Evolutionary conservation across 2,797 vertebrate genomes (phyloP).

Genomic region (Lithobates pipiens): DNA sequence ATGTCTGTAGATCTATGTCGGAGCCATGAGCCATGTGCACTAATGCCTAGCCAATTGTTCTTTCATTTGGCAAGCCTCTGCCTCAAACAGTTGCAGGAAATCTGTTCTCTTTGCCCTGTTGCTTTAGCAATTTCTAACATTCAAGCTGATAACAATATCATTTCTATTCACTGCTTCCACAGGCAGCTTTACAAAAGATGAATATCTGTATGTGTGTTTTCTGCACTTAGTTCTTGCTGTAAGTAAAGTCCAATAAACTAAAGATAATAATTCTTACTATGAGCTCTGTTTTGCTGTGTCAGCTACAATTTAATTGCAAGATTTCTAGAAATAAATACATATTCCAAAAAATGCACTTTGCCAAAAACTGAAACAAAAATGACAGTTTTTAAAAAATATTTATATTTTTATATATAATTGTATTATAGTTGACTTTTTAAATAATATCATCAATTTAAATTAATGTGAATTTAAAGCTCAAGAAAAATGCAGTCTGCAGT

Average conservation of each 20-base stretch:
- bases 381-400: too few species aligned
- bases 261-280: background rate
- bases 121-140: constrained; percentile 38
- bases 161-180: background rate
- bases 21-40: constrained; percentile 52
- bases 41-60: constrained; percentile 54
- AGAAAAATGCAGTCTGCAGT: too few species aligned
- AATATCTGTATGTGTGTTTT: constrained; percentile 8
- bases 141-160: constrained; percentile 38
- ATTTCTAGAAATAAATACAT: too few species aligned
- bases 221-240: background rate
- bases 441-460: too few species aligned
- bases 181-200: background rate
- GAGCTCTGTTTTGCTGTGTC: background rate
- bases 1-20: constrained; percentile 53
- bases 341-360: too few species aligned
- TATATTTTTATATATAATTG: too few species aligned
- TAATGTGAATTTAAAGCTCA: too few species aligned
- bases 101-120: constrained; percentile 41
- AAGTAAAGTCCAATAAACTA: constrained; percentile 14
- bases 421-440: too few species aligned
- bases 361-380: too few species aligned
- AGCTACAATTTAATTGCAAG: too few species aligned
- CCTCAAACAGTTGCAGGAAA: constrained; percentile 55
- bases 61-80: constrained; percentile 39